Conservation (phyloP, 2,888 invertebrate species). For the Drosophila acutilabella region DNA sequence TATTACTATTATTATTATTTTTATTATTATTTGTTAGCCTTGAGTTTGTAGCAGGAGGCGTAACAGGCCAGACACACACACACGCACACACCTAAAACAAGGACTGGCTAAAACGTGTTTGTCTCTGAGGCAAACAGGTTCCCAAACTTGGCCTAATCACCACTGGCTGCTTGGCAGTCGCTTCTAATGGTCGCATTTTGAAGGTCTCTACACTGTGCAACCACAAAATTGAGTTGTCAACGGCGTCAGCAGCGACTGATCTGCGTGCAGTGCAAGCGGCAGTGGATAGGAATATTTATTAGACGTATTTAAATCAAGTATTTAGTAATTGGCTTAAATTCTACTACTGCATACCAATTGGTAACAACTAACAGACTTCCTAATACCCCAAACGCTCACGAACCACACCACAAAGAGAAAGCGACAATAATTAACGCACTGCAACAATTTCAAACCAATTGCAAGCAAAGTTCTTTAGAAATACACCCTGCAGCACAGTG, state of each 20-base stretch:
- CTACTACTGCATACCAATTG: too few species aligned
- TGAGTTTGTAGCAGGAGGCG: conserved; percentile 52
- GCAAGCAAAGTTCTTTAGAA: conserved; percentile 12
- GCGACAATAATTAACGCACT: background rate
- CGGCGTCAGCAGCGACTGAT: background rate
- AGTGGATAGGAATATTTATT: too few species aligned
- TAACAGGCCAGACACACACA: too few species aligned
- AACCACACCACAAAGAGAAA: background rate
- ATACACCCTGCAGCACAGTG: conserved; percentile 29
- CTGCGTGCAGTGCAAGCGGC: background rate
- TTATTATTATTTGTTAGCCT: conserved; percentile 37
- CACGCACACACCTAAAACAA: conserved; percentile 10
- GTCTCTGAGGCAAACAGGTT: conserved; percentile 20
- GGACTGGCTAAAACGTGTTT: conserved; percentile 33
- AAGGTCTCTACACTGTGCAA: conserved; percentile 10
- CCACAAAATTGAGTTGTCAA: background rate
- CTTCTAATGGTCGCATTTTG: conserved; percentile 14
- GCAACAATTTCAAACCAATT: background rate
- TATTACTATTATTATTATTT: conserved; percentile 7
- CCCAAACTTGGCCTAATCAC: conserved; percentile 8
- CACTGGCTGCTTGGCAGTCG: background rate
- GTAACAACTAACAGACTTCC: too few species aligned
- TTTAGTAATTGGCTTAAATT: too few species aligned
- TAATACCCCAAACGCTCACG: background rate
- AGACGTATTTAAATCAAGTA: too few species aligned